Evolutionary conservation across 2,113 vertebrate species (phyloP).

Genomic region (Leucoraja erinaceus): DNA sequence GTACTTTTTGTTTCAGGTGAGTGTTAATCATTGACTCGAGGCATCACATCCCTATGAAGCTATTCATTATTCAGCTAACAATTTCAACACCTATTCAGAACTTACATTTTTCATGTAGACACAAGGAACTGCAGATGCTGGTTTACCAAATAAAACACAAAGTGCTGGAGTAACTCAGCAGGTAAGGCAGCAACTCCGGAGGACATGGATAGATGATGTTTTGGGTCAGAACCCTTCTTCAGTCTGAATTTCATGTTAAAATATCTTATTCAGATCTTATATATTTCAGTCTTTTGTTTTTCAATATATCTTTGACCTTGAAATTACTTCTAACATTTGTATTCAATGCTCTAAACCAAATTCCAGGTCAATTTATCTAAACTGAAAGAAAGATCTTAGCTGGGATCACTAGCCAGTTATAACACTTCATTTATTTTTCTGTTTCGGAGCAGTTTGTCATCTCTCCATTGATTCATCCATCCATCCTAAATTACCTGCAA

Average conservation of each 20-base stretch:
- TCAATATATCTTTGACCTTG: slow-evolving; percentile 5
- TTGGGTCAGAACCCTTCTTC: no score
- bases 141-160: no score
- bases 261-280: neutral
- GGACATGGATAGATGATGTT: no score
- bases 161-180: no score
- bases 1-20: no score
- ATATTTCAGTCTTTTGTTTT: neutral
- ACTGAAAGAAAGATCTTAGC: neutral
- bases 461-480: slow-evolving; percentile 19
- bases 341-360: neutral
- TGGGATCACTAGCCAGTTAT: neutral
- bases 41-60: no score
- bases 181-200: no score
- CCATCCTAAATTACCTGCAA: slow-evolving; percentile 28
- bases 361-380: neutral
- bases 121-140: no score
- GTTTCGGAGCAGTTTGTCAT: slow-evolving; percentile 20
- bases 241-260: no score
- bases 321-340: neutral
- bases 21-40: no score
- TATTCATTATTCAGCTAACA: neutral
- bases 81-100: neutral
- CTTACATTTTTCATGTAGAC: neutral
- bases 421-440: slow-evolving; percentile 21